Evolutionary conservation across 2,888 invertebrate genomes (phyloP).

Genomic region (Seladonia tumulorum): DNA sequence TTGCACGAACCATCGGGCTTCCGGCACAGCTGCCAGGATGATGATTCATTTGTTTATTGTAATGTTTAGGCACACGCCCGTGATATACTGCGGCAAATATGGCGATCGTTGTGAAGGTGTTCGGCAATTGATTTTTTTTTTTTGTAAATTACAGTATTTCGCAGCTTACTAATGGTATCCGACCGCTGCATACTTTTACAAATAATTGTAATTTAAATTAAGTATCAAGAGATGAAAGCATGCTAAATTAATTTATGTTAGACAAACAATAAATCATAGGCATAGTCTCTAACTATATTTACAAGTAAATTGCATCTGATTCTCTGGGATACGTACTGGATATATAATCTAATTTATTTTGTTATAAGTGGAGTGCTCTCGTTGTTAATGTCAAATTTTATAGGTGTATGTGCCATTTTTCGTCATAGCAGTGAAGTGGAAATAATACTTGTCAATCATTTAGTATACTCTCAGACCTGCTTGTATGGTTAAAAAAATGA

Average conservation of each 20-base stretch:
- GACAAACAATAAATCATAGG: neutral
- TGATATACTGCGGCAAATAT: neutral
- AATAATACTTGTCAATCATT: neutral
- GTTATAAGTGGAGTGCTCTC: neutral
- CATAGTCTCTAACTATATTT: neutral
- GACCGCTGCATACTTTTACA: neutral
- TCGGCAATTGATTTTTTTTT: neutral
- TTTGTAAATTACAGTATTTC: neutral
- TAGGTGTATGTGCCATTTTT: neutral
- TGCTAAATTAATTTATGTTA: neutral
- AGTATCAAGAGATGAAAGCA: neutral
- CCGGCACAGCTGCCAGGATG: conserved; percentile 11
- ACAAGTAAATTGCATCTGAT: neutral
- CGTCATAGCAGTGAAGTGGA: neutral
- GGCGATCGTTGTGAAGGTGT: neutral
- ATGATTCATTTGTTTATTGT: conserved; percentile 17
- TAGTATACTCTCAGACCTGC: neutral
- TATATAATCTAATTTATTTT: neutral
- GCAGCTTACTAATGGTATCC: neutral
- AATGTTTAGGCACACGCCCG: neutral
- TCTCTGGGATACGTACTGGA: neutral
- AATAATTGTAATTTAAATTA: neutral
- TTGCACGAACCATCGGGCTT: conserved; percentile 9
- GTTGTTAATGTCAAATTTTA: neutral
- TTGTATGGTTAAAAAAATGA: neutral